Evolutionary conservation across 2,888 invertebrate genomes (phyloP).

Genomic region (Meteorus colon): DNA sequence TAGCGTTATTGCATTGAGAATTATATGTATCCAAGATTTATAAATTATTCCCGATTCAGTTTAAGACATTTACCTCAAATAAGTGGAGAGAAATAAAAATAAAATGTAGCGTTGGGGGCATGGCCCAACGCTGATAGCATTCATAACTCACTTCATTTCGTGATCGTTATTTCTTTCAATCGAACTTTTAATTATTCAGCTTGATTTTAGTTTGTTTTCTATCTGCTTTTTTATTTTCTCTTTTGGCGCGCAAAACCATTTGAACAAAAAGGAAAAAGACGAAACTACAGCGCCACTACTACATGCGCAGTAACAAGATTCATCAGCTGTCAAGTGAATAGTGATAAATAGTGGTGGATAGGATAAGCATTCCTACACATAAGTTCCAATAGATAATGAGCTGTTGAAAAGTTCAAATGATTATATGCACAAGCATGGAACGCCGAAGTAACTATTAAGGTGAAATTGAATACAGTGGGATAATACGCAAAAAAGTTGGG

Average conservation of each 20-base stretch:
- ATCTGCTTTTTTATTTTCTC: neutral
- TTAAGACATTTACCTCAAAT: neutral
- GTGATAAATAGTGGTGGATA: no score
- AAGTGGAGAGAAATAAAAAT: slow-evolving; percentile 47
- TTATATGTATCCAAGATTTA: neutral
- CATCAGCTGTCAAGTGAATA: no score
- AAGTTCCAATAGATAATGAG: neutral
- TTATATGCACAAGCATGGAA: neutral
- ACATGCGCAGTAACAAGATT: no score
- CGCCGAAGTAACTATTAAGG: neutral
- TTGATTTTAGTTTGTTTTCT: no score
- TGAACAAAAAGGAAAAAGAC: no score
- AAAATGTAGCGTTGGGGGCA: slow-evolving; percentile 58
- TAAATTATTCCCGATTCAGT: neutral
- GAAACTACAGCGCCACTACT: no score
- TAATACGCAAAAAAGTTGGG: neutral
- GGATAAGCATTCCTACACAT: no score
- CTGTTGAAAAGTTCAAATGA: neutral
- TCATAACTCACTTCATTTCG: slow-evolving; percentile 55
- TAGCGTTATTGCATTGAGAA: neutral
- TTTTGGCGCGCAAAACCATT: no score
- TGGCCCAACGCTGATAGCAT: slow-evolving; percentile 62
- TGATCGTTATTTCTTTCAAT: slow-evolving; percentile 46
- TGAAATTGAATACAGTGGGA: neutral
- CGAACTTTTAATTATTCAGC: neutral